Evolutionary conservation across 2,888 invertebrate species (phyloP), one percentile per base, ranked within the genome.

Genomic region (Globia sparganii): DNA sequence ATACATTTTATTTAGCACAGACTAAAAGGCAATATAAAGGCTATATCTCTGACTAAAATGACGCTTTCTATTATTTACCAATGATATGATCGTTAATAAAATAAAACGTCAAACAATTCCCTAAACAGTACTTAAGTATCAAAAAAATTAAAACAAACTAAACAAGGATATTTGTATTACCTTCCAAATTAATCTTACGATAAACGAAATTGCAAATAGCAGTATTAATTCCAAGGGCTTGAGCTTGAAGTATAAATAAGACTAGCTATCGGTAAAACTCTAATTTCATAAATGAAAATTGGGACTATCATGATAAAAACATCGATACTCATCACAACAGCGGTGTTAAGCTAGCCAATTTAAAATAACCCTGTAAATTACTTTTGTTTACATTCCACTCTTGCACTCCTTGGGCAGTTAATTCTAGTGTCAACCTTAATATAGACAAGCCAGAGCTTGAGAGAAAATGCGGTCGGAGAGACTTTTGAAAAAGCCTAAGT

Each of bases 101-200:
- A 62, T 64, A 46, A 53, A 4, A 28, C 11, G 40, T 9, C 2
- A 43, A 62, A 67, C 21, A 69, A 65, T 69, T 49, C 21, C 13
- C 2, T 9, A 34, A 53, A 49, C 69, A 69, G n/a, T n/a, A 58
- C 49, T n/a, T n/a, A 34, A 43, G 37, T 76, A 37, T 58, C 46
- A 76, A 71, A 77, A 71, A 74, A 78, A 72, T 81, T 78, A 21
- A 69, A 37, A 53, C 69, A 72, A 78, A 83, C 49, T 65, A n/a
- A 59, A 65, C 61, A 64, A 4, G 49, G 46, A 70, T 72, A 72
- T 86, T 78, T 83, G 25, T 74, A 62, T 70, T 49, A 75, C 61
- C 49, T 49, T 28, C 66, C 62, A 86, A 86, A 84, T 85, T 81
- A 79, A 84, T 86, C 76, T 75, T 40, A 79, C 70, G 62, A 78